These are phyloP conservation scores for Phalacrocorax brasilianus DNA, from an alignment of 2,113 vertebrate species.

Conservation along the genomic window DNA sequence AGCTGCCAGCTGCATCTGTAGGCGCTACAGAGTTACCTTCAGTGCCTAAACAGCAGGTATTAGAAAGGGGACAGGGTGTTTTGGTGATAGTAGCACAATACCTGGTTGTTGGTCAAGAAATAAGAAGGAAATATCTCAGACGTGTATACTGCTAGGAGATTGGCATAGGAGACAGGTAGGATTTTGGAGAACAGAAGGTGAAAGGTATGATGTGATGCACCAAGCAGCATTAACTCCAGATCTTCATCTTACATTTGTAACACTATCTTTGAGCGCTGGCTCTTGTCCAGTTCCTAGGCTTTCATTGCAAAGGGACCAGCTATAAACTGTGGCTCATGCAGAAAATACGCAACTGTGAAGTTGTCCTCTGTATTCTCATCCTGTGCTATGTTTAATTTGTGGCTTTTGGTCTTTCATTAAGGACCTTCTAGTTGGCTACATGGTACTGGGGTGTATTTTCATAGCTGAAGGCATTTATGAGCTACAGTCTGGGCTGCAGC, in stretches of 20 bases:
- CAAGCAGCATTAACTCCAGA: neutral
- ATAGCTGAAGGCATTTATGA: neutral
- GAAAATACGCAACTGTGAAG: neutral
- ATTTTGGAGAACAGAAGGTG: neutral
- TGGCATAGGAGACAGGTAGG: rapidly evolving
- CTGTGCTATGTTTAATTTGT: neutral
- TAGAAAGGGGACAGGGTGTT: neutral
- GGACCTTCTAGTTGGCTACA: neutral
- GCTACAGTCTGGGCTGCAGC: neutral
- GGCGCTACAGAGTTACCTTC: too few relatives aligned
- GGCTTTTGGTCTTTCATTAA: neutral
- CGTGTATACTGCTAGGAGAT: neutral
- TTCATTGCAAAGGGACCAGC: neutral
- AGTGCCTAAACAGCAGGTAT: neutral
- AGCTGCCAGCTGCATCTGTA: neutral
- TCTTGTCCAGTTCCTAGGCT: neutral
- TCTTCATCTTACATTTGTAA: neutral
- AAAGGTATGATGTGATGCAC: neutral
- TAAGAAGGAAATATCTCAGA: neutral
- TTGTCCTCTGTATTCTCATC: neutral
- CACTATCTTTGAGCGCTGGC: neutral
- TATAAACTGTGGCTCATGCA: neutral
- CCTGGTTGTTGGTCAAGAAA: neutral
- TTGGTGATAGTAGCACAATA: neutral
- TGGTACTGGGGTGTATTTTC: neutral